Conservation (phyloP, 2,797 vertebrate genomes). For the Pseudochirops cupreus region DNA sequence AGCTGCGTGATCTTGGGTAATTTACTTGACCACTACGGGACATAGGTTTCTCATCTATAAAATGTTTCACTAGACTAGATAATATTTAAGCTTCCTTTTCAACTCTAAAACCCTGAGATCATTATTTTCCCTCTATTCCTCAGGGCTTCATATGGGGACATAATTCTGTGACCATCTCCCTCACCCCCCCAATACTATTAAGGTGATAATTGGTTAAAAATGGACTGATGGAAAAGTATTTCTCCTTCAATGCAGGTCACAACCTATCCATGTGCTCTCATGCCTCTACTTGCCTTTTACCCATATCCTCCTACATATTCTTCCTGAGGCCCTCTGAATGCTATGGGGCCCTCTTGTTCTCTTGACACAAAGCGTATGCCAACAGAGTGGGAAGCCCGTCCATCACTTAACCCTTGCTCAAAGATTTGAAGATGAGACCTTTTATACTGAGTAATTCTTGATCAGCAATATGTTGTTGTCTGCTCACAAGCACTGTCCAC, state of each 20-base stretch:
- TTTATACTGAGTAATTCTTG: background rate
- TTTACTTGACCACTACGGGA: background rate
- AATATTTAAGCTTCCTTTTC: background rate
- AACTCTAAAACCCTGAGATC: background rate
- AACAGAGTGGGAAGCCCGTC: background rate
- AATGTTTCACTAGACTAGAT: background rate
- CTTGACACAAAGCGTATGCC: background rate
- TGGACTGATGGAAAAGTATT: background rate
- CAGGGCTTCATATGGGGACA: background rate
- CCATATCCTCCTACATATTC: background rate
- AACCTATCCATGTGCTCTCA: background rate
- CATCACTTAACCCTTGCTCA: background rate
- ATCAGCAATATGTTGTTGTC: background rate
- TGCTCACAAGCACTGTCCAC: background rate
- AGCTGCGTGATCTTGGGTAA: background rate
- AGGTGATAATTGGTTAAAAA: background rate
- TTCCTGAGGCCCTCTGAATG: background rate
- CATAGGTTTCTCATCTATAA: background rate
- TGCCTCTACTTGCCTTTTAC: background rate
- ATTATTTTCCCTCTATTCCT: background rate
- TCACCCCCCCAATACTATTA: background rate
- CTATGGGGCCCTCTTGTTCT: background rate
- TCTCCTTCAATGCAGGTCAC: background rate
- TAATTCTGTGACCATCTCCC: background rate
- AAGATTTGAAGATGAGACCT: background rate